A percentile compares a stretch with the other conserved stretches of the same genome.
Evolutionary conservation across 2,888 invertebrate species (phyloP).

Genomic region (Leucozona laternaria): DNA sequence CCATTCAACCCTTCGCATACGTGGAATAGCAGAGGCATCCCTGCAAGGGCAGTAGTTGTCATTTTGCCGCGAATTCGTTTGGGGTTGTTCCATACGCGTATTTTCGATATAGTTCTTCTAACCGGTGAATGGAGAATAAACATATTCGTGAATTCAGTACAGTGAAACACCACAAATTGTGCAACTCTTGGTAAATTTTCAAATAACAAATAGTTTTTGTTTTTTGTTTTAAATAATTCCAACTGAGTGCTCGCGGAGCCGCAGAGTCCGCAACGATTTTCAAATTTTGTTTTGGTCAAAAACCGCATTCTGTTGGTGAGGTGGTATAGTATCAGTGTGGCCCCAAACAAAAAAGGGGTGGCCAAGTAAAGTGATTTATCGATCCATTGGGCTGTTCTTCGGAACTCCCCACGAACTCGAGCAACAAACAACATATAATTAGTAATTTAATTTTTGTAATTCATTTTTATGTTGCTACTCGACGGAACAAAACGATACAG

Average conservation of each 20-base stretch:
- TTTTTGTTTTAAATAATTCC: slow-evolving; percentile 34
- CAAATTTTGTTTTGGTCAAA: slow-evolving; percentile 59
- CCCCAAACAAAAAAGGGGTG: slow-evolving; percentile 13
- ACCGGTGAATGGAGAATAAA: slow-evolving; percentile 62
- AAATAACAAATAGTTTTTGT: slow-evolving; percentile 23
- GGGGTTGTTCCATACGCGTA: slow-evolving; percentile 78
- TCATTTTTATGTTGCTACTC: slow-evolving; percentile 43
- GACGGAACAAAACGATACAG: slow-evolving; percentile 36
- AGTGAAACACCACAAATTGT: slow-evolving; percentile 50
- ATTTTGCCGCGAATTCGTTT: slow-evolving; percentile 81
- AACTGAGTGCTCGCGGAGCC: slow-evolving; percentile 39
- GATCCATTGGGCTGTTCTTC: slow-evolving; percentile 32
- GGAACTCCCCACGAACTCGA: slow-evolving; percentile 4
- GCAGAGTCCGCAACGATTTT: slow-evolving; percentile 50
- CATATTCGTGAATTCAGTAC: slow-evolving; percentile 37
- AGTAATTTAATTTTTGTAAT: slow-evolving; percentile 59
- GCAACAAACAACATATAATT: slow-evolving; percentile 58
- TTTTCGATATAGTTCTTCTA: slow-evolving; percentile 2
- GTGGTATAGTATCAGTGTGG: slow-evolving; percentile 21
- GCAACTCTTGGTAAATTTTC: slow-evolving; percentile 68
- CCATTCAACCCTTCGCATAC: slow-evolving; percentile 74
- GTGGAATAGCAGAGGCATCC: slow-evolving; percentile 37
- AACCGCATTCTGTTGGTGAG: slow-evolving; percentile 49
- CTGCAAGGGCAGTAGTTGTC: slow-evolving; percentile 78
- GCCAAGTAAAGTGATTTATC: slow-evolving; percentile 69